Base-by-base conservation (phyloP, 1,140 invertebrate species). In the Carposina sasakii region DNA sequence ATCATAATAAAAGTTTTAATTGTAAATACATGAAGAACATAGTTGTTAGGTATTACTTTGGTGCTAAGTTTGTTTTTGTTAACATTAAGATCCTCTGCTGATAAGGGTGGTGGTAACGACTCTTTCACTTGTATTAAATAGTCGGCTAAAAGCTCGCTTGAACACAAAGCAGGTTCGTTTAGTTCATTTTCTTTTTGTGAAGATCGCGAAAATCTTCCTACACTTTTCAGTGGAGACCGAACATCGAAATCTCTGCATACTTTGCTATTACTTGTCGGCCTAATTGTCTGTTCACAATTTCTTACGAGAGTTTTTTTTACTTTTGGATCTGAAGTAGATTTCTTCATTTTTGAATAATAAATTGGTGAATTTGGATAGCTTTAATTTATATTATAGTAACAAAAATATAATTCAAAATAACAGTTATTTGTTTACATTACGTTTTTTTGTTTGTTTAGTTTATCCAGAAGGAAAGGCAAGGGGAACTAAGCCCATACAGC, bases 261-360 rank as follows among this genome's bases (percentile, higher is more conserved):
- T n/a, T n/a, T n/a, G n/a, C n/a, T n/a, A n/a, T n/a, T n/a, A n/a
- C n/a, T 37, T 40, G 16, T 43, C n/a, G 56, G 37, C 55, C 23
- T 42, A 6, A 65, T 36, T 53, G 67, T 76, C 22, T 67, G 52
- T 48, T 76, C 70, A 42, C 46, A 63, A 36, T 79, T 72, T 39
- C 77, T 60, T 4, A 77, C 36, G 4, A 81, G 58, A n/a, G 72
- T 73, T 60, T 79, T 81, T 39, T 77, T 81, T n/a, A 81, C 68
- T 57, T 71, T 77, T 1, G 60, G 47, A 55, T 79, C 76, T 12
- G 52, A 34, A 3, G 54, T 54, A 21, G 43, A 33, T 52, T 70
- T 75, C 39, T 60, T 76, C 75, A 81, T 78, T 22, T 12, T 48
- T 44, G 15, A n/a, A n/a, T n/a, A n/a, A n/a, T n/a, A n/a, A n/a